Evolutionary conservation across 2,888 invertebrate species (phyloP), one percentile per base, ranked within the genome.

Genomic region (Byasa hedistus): DNA sequence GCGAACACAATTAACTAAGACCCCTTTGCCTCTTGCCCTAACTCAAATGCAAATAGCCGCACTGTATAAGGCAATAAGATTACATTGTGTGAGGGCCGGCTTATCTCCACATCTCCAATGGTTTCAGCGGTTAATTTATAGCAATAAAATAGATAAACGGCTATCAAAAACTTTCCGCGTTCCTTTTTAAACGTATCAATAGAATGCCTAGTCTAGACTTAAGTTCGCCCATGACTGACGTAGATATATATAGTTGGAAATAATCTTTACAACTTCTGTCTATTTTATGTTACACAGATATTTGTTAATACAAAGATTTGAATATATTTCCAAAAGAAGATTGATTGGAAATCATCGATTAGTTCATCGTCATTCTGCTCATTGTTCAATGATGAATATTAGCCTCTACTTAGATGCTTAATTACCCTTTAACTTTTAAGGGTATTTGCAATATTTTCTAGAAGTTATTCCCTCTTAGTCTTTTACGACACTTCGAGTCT

Each of bases 11-110:
- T 91, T 89, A 90, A 81, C 84, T 77, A 76, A 80, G 76, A 68
- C 77, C 75, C 73, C 78, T 74, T n/a, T 75, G 71, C 72, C 71
- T 72, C 72, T 74, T 72, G 76, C 81, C 87, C 87, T 85, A 82
- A 87, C 80, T 88, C 83, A 83, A 86, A 90, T 91, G 90, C 89
- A 89, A 90, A 90, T 90, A 81, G 77, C 75, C 80, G 86, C 76
- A 70, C 89, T 87, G 78, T 87, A 83, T 89, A 91, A 84, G 90
- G 91, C 84, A 82, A 89, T 86, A 89, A 89, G 91, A 91, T 91
- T 89, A 91, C 90, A 91, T 91, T 91, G 91, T 91, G 83, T 81
- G 74, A 72, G 78, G 39, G 74, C 75, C 80, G 81, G 82, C 83
- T 85, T 91, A 91, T 90, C 89, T 87, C 75, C 73, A 76, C 78